Evolutionary conservation across 2,888 invertebrate species (phyloP), one percentile per base, ranked within the genome.

Genomic region (Synergus itoensis): DNA sequence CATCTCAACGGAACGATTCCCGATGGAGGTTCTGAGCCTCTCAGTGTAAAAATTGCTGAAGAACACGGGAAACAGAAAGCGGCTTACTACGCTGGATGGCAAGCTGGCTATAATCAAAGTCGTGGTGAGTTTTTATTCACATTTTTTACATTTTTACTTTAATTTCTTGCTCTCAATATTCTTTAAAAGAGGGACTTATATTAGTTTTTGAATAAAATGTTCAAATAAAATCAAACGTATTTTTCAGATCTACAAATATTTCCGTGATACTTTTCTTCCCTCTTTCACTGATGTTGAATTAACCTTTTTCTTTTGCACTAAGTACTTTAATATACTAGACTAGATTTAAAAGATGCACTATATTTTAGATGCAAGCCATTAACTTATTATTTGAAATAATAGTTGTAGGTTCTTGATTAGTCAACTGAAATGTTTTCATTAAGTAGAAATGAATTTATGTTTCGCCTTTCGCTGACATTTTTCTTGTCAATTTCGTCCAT

Each of bases 61-160:
- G 97, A 97, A 90, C 97, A 97, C 87, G 96, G 96, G 4, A 96
- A 96, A 90, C 96, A 96, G 91, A 96, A 96, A 88, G 96, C 96
- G 18, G 96, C 95, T 4, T 95, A 95, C 91, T 95, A 95, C 90
- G 95, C 95, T 2, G 95, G 95, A 8, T 95, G 95, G 94, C 94
- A 95, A 87, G 95, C 95, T 0, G 95, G 95, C 3, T 94, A 94
- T 88, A 94, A 94, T 81, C 95, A 95, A 84, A 94, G 94, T 88
- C 92, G 92, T 88, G 92, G 92, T 93, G 89, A 92, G 92, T 77
- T 73, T 41, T 18, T 57, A 8, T 73, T 73, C 5, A 21, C 12
- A 18, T 45, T 11, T 73, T 73, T 64, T 48, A 48, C 14, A 45
- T 45, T 64, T n/a, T 63, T 77, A 4, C 9, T 43, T 28, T 16